phyloP scores from a whole-genome alignment of 2,888 invertebrate genomes.

The Scelioninae gen. 2 region DNA sequence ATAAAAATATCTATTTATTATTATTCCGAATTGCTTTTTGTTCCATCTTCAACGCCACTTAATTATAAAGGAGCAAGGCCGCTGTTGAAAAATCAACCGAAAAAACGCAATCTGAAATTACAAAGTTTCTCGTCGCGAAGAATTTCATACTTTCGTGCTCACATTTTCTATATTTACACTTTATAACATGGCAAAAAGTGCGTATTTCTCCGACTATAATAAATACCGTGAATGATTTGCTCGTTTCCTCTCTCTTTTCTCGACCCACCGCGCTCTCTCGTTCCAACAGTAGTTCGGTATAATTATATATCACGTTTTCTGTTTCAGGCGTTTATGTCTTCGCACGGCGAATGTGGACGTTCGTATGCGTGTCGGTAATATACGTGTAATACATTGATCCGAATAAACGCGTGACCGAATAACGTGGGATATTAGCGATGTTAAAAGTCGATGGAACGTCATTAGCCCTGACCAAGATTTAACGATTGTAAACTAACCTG shows the following conservation, averaged over 20 bases:
- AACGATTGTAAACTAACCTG: constrained; percentile 53
- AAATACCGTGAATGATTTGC: constrained; percentile 31
- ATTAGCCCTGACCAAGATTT: constrained; percentile 56
- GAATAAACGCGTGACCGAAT: constrained; percentile 39
- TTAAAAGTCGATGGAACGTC: constrained; percentile 53
- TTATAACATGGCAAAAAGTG: constrained; percentile 21
- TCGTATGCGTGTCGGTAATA: constrained; percentile 37
- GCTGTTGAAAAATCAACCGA: background rate
- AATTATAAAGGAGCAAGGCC: constrained; percentile 6
- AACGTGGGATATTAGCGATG: constrained; percentile 55
- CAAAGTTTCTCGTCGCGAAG: constrained; percentile 7
- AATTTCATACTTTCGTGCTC: constrained; percentile 11
- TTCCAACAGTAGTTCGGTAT: constrained; percentile 20
- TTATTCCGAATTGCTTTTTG: too few species aligned
- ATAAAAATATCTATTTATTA: too few species aligned
- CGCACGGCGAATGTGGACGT: constrained; percentile 25
- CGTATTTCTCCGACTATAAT: constrained; percentile 26
- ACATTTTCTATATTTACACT: constrained; percentile 30
- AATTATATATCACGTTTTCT: constrained; percentile 42
- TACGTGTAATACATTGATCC: constrained; percentile 42
- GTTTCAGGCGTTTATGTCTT: constrained; percentile 42
- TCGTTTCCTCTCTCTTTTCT: too few species aligned
- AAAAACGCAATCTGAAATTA: constrained; percentile 4
- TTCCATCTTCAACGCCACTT: constrained; percentile 1
- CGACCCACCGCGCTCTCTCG: too few species aligned